Conservation (phyloP, 1,140 invertebrate species). For the Hyles vespertilio region DNA sequence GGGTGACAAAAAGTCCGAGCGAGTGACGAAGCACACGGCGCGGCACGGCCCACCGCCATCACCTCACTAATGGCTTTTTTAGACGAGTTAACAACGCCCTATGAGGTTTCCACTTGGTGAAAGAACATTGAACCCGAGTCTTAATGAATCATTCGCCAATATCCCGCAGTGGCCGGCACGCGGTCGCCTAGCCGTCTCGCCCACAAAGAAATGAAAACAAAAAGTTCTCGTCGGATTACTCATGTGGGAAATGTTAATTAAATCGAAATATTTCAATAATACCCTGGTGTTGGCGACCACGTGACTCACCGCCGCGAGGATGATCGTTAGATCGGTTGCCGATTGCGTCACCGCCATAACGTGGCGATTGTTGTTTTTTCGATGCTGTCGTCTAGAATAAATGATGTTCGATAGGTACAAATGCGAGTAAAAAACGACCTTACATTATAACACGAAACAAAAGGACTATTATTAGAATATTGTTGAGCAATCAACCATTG, state of each 20-base stretch:
- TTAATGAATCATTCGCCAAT: conserved; percentile 4
- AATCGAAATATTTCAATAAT: conserved; percentile 25
- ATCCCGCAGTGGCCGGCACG: background rate
- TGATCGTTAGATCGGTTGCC: conserved; percentile 44
- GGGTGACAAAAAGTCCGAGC: conserved; percentile 41
- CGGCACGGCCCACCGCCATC: conserved; percentile 18
- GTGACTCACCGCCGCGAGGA: conserved; percentile 34
- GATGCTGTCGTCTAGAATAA: conserved; percentile 19
- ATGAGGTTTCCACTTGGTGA: conserved; percentile 27
- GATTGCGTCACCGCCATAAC: conserved; percentile 45
- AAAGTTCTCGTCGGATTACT: conserved; percentile 33
- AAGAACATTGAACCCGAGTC: conserved; percentile 34
- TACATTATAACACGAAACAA: conserved; percentile 33
- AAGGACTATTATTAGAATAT: conserved; percentile 37
- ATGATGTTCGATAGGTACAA: conserved; percentile 12
- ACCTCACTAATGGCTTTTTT: conserved; percentile 41
- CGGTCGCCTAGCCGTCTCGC: conserved; percentile 1
- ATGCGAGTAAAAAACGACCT: conserved; percentile 8
- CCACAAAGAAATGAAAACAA: conserved; percentile 25
- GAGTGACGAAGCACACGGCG: conserved; percentile 37
- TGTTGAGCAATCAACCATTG: conserved; percentile 17
- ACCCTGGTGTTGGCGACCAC: conserved; percentile 5
- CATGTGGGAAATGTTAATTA: conserved; percentile 47
- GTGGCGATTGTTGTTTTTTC: conserved; percentile 31
- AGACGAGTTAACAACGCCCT: conserved; percentile 36